Base-by-base conservation (phyloP, 2,888 invertebrate species). In the Helicoverpa assulta region DNA sequence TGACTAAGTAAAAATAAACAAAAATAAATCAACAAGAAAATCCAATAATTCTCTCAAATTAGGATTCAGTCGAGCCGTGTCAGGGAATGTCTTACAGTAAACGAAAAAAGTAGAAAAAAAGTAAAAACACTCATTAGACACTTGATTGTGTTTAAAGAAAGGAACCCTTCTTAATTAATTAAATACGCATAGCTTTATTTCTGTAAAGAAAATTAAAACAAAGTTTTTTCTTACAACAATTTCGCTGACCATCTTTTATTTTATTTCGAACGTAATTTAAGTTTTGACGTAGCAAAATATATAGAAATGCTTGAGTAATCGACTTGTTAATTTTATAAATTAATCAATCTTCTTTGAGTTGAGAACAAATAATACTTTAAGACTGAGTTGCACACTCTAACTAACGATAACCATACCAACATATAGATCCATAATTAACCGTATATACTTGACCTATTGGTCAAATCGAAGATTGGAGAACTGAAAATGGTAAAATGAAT, bases 81-180 rank as follows among this genome's bases (percentile, higher is more conserved):
- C 72, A 72, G 64, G 64, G 69, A 72, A 70, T 70, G 68, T 63
- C 76, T 83, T 72, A 69, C 55, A 81, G 65, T 72, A 81, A 74
- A 78, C 75, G 75, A 67, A 73, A 67, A 66, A 76, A 78, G 76
- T 77, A 81, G 40, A 40, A 87, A 85, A 80, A 84, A 82, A 85
- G 80, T 72, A 81, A 85, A 85, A 87, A 86, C 81, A 85, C 85
- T 88, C 87, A 88, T 90, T 91, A 90, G 85, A 86, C 83, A 89
- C 86, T 88, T 83, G 84, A 90, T 89, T 88, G 86, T 86, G 73
- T 83, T 84, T 88, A 86, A 81, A 86, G 43, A 47, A 86, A 85
- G 59, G 83, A 85, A 80, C 78, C 82, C 59, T 82, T 75, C 82
- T 84, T 89, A 91, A 91, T 91, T 90, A 91, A 91, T 90, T 90